These are phyloP conservation scores for Hepsetus odoe DNA, from an alignment of 2,113 vertebrate species.

Conservation along the genomic window DNA sequence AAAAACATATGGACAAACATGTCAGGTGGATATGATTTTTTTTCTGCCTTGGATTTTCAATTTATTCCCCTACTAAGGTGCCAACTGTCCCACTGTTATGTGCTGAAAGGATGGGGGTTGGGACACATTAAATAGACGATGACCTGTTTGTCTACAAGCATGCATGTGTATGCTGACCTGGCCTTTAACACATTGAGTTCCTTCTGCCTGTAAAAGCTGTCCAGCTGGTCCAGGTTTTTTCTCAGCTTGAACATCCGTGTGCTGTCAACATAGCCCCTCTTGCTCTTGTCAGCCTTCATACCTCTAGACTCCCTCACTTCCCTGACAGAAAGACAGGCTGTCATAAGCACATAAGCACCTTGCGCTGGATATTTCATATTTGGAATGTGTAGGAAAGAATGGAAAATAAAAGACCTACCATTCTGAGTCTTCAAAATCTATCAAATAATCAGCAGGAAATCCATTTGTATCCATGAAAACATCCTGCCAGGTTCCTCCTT, in stretches of 20 bases:
- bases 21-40: conserved; percentile 22
- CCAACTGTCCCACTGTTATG: conserved; percentile 38
- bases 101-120: background rate
- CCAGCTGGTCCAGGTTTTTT: conserved; percentile 71
- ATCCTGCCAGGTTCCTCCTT: conserved; percentile 30
- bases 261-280: conserved; percentile 57
- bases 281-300: background rate
- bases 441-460: conserved; percentile 47
- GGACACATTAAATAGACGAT: background rate
- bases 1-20: conserved; percentile 37
- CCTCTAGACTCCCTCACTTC: conserved; percentile 24
- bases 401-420: conserved; percentile 50
- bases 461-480: conserved; percentile 50
- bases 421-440: conserved; percentile 36
- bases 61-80: conserved; percentile 40
- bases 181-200: conserved; percentile 68
- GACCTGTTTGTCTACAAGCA: background rate
- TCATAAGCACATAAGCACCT: conserved; percentile 1
- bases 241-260: conserved; percentile 64
- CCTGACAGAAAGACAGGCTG: conserved; percentile 47
- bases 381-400: too few relatives aligned
- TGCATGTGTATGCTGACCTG: conserved; percentile 72
- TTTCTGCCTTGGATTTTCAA: conserved; percentile 40
- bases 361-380: background rate
- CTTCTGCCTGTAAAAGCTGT: conserved; percentile 70